phyloP scores from a whole-genome alignment of 2,888 invertebrate species.

The Chironomus tentans region DNA sequence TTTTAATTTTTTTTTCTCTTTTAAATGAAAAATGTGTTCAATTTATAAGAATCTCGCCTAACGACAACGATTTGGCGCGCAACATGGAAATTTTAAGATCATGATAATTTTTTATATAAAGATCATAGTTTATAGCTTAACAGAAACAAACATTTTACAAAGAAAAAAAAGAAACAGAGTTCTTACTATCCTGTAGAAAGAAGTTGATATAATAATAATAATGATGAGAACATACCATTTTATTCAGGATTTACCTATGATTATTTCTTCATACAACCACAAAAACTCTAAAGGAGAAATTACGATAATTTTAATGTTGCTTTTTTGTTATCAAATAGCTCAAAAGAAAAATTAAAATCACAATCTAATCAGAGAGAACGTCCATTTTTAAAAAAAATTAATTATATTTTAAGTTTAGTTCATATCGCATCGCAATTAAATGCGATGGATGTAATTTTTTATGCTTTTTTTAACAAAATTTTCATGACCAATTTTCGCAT shows the following conservation, averaged over 20 bases:
- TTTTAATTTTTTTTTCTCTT: too few relatives aligned
- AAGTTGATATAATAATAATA: neutral
- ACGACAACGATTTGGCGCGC: slow-evolving; percentile 20
- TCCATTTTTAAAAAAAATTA: slow-evolving; percentile 6
- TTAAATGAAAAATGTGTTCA: slow-evolving; percentile 11
- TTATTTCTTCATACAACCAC: neutral
- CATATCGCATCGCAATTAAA: neutral
- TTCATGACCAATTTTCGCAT: neutral
- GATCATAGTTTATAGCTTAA: too few relatives aligned
- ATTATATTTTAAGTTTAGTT: neutral
- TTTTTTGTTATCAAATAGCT: slow-evolving; percentile 8
- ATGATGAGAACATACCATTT: neutral
- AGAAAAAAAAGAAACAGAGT: neutral
- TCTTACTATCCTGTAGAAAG: neutral
- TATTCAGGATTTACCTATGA: neutral
- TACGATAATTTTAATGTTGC: neutral
- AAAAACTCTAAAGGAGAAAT: neutral
- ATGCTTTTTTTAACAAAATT: neutral
- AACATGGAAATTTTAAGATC: neutral
- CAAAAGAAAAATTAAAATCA: neutral
- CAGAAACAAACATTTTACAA: neutral
- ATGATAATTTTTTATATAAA: neutral
- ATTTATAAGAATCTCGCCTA: neutral
- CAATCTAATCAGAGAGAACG: slow-evolving; percentile 23
- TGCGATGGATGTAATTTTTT: neutral